phyloP scores from a whole-genome alignment of 1,140 invertebrate genomes.

The Pinna nobilis region DNA sequence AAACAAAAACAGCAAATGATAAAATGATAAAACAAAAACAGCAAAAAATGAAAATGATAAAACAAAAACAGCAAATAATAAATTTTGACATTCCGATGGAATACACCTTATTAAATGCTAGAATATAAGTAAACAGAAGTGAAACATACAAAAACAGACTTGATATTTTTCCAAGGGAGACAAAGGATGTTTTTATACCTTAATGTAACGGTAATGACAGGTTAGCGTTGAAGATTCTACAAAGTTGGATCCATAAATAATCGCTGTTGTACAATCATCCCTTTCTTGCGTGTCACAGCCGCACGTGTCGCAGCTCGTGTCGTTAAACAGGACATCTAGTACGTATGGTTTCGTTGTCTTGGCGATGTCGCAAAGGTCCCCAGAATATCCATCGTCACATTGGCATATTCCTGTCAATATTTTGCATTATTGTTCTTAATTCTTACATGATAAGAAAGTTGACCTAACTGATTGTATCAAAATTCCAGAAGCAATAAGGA shows the following conservation, averaged over 20 bases:
- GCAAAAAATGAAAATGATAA: no score
- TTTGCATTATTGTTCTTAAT: not conserved
- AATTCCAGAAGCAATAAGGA: no score
- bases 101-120: no score
- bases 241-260: conserved; percentile 33
- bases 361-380: conserved; percentile 22
- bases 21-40: no score
- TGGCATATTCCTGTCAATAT: conserved; percentile 31
- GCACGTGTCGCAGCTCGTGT: conserved; percentile 1
- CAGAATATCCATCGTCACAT: conserved; percentile 36
- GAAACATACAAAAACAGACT: no score
- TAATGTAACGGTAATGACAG: conserved; percentile 30
- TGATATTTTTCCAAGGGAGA: not conserved
- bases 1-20: no score
- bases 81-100: no score
- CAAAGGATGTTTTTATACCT: conserved; percentile 22
- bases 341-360: conserved; percentile 10
- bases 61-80: no score
- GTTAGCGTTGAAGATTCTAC: conserved; percentile 35
- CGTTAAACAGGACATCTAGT: conserved; percentile 9
- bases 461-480: no score
- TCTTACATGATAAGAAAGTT: not conserved
- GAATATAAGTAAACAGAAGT: no score
- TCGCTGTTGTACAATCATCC: conserved; percentile 29
- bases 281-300: conserved; percentile 33